A percentile compares a stretch with the other conserved stretches of the same genome.
Conservation (phyloP, 2,888 invertebrate genomes). For the Eugnorisma glareosa region DNA sequence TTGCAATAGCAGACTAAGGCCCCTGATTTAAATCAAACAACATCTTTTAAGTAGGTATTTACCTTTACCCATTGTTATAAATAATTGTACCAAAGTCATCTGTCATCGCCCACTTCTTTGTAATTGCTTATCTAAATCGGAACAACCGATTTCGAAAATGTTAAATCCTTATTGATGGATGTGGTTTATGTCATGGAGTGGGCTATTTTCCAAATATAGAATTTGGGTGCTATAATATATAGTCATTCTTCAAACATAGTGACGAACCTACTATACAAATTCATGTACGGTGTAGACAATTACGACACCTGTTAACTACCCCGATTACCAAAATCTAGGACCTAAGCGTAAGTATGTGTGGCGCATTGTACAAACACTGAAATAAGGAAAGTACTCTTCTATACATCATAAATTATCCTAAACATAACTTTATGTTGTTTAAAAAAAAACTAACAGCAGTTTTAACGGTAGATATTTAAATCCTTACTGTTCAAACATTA, state of each 20-base stretch:
- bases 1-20: too few relatives aligned
- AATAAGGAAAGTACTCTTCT: background rate
- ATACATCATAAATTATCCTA: background rate
- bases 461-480: conserved; percentile 40
- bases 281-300: background rate
- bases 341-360: background rate
- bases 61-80: background rate
- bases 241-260: background rate
- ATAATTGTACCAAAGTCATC: background rate
- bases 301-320: background rate
- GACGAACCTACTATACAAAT: too few relatives aligned
- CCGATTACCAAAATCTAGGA: background rate
- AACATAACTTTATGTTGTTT: background rate
- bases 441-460: conserved; percentile 14
- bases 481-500: conserved; percentile 26
- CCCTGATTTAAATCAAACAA: background rate
- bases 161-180: background rate
- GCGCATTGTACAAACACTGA: background rate
- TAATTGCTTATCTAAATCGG: conserved; percentile 8
- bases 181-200: background rate
- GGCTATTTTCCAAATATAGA: background rate
- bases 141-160: conserved; percentile 17
- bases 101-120: conserved; percentile 38
- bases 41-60: background rate
- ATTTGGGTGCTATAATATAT: background rate